phyloP scores from a whole-genome alignment of 2,797 vertebrate species.

The Microtus agrestis region DNA sequence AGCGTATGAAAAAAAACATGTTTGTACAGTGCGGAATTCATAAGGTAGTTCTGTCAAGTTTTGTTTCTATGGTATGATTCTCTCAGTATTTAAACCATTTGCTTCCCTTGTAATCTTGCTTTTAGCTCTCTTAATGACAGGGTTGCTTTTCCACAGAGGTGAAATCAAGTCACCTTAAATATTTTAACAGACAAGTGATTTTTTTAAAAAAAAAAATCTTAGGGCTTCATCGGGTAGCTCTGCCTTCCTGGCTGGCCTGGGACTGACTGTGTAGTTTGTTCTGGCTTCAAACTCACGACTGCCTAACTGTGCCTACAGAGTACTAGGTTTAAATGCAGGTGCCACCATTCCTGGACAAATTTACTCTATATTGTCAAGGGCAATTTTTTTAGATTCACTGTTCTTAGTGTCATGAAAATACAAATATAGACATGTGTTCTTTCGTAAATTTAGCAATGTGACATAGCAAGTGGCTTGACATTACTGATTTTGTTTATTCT shows the following conservation, averaged over 20 bases:
- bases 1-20: background rate
- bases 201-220: background rate
- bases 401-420: background rate
- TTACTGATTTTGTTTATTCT: background rate
- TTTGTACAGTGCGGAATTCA: background rate
- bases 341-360: rapidly evolving
- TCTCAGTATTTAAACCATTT: background rate
- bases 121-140: background rate
- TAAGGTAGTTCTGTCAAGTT: background rate
- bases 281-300: background rate
- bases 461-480: background rate
- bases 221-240: background rate
- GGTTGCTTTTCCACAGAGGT: background rate
- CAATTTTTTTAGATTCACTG: background rate
- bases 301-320: background rate
- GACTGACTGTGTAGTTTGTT: background rate
- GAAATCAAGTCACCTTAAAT: background rate
- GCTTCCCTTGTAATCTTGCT: background rate
- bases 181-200: background rate
- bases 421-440: background rate
- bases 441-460: background rate
- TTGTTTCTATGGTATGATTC: background rate
- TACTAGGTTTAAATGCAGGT: background rate
- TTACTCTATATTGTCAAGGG: background rate
- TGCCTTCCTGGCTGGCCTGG: background rate